Base-by-base conservation (phyloP, 2,797 vertebrate species). In the Leucoraja ocellata region DNA sequence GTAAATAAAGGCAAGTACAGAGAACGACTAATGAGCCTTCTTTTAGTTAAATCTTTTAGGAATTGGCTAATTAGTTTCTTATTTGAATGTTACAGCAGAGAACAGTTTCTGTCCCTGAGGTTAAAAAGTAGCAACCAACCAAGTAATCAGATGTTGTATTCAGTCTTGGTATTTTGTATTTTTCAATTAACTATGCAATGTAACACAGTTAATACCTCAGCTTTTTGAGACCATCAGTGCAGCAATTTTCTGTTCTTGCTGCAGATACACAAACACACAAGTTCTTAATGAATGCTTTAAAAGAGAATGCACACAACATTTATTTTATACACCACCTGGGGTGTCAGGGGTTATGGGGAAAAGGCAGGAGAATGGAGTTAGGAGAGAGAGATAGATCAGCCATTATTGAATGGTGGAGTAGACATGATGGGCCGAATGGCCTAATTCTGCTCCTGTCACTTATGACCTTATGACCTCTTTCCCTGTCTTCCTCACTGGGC, bases 51-150 rank as follows among this genome's bases (percentile, higher is more conserved):
- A 95, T 97, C 95, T 97, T 97, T 96, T 96, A 96, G 96, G 96
- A 97, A 96, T 96, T 95, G 96, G 96, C 96, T 98, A 98, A 98
- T 98, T 98, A 98, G 97, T 96, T 96, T 95, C 96, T 95, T 97
- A 97, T 97, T 96, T 97, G 97, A 97, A 97, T 97, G 96, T 95
- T 96, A 95, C 95, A 95, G 95, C 84, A 95, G 95, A 96, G 96
- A 94, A 94, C 96, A 95, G 95, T 95, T 96, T 97, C n/a, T 97
- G 97, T 97, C 97, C 97, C 96, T 94, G 96, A 98, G 97, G 96
- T 97, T 96, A 95, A 95, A 94, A 97, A 95, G 95, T 95, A 96
- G 95, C 94, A 95, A 95, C 95, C 96, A 95, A 93, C 94, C 95
- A 97, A 96, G 95, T 94, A 94, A 95, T 96, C 96, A 97, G 96